Evolutionary conservation across 2,888 invertebrate species (phyloP).

Genomic region (Mythimna lalbum): DNA sequence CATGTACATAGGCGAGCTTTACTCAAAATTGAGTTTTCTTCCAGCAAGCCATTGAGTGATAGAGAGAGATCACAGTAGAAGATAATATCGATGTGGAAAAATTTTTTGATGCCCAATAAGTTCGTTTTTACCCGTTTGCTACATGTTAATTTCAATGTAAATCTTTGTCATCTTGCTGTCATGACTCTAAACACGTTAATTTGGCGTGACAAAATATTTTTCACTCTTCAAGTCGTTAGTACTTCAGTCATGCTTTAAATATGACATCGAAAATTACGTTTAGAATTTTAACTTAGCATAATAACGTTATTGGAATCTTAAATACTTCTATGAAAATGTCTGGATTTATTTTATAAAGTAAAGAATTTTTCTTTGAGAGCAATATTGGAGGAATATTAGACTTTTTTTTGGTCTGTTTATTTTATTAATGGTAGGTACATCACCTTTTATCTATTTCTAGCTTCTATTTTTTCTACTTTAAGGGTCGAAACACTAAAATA

Average conservation of each 20-base stretch:
- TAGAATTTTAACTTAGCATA: constrained; percentile 10
- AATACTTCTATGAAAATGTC: constrained; percentile 8
- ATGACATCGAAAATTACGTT: constrained; percentile 15
- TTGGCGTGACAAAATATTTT: constrained; percentile 22
- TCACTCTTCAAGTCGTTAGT: constrained; percentile 16
- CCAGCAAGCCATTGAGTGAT: too few relatives aligned
- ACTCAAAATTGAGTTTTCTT: too few relatives aligned
- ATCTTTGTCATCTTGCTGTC: constrained; percentile 7
- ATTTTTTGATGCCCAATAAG: too few relatives aligned
- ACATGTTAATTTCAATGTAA: constrained; percentile 32
- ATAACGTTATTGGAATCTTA: constrained; percentile 23
- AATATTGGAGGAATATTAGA: too few relatives aligned
- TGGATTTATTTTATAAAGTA: constrained; percentile 7
- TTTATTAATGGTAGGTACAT: too few relatives aligned
- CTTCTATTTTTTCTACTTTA: neutral
- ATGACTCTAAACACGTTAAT: constrained; percentile 36
- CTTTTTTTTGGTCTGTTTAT: too few relatives aligned
- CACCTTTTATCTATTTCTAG: too few relatives aligned
- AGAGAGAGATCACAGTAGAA: too few relatives aligned
- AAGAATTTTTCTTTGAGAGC: neutral
- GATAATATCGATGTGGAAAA: too few relatives aligned
- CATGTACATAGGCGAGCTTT: too few relatives aligned
- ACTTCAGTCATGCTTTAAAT: constrained; percentile 19
- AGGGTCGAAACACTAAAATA: too few relatives aligned
- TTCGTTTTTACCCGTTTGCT: neutral